Evolutionary conservation across 53 echinoderm and acorn worm species (phyloP), one percentile per base, ranked within the genome.

Genomic region (Paelopatides confundens): DNA sequence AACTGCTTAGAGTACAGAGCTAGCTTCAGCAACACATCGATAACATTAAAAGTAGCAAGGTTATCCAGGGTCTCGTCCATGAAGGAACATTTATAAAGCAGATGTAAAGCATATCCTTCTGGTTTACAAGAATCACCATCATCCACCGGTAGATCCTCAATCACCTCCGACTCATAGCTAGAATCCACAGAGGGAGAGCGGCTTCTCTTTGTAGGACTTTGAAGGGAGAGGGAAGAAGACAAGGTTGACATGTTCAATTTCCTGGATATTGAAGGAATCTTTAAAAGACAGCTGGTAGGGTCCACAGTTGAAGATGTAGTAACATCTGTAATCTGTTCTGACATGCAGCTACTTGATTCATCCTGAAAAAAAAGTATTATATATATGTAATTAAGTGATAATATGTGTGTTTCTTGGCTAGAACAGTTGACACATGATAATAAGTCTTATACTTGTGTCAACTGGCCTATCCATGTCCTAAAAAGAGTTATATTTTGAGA

Each of bases 11-110:
- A 87, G 18, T 52, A 74, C 28, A 93, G 35, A 31, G 50, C 85
- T 34, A 88, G 85, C 28, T 90, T 69, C 18, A 95, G 58, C 48
- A 95, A 58, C 11, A 69, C 90, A 34, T 69, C 81, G 17, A 95
- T 32, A 17, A 93, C 90, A 24, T 87, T 53, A 37, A 43, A 67
- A 28, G 51, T 54, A 0, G 88, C 86, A 47, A 95, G 74, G 26
- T 62, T 48, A 5, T 69, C 64, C 35, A 88, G 90, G 12, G 93
- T 88, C 10, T 90, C 86, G 34, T 93, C 91, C 70, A 90, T 95
- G 82, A 86, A 86, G 9, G 95, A 95, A 63, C 90, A 93, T 64
- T 93, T 90, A 32, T 93, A 95, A 6, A 95, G 86, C 35, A 95
- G 65, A 6, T 81, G 81, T 39, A 95, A 67, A 13, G 88, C 92